Evolutionary conservation across 2,113 vertebrate genomes (phyloP).

Genomic region (Ptilonorhynchus violaceus): DNA sequence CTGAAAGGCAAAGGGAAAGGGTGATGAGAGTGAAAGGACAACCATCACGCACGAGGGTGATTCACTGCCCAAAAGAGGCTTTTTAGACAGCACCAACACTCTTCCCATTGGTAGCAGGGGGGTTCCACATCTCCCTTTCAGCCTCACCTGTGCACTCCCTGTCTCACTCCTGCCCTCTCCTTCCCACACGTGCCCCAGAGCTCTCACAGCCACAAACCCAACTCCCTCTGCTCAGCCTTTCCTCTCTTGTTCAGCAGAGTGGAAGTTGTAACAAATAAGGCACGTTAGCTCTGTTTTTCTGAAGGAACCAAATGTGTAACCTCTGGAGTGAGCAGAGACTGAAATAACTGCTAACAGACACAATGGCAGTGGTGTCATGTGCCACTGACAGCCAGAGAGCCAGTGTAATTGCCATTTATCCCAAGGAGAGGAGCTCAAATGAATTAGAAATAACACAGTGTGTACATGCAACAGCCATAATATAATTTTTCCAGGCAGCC

Average conservation of each 20-base stretch:
- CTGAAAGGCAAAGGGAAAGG: not conserved
- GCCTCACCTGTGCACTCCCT: not conserved
- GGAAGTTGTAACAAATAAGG: not conserved
- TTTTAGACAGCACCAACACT: not conserved
- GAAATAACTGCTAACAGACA: not conserved
- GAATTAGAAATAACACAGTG: not conserved
- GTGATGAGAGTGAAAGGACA: not conserved
- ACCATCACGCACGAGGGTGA: accelerated
- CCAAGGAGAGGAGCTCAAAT: not conserved
- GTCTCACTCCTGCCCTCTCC: not conserved
- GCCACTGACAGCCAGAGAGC: not conserved
- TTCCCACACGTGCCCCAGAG: not conserved
- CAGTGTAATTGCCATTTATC: not conserved
- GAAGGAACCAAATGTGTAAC: not conserved
- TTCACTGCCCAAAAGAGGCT: not conserved
- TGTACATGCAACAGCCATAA: not conserved
- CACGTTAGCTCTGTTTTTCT: not conserved
- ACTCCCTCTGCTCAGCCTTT: not conserved
- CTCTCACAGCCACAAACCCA: not conserved
- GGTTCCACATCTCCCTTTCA: not conserved
- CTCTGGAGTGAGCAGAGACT: not conserved
- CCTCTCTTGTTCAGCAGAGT: not conserved
- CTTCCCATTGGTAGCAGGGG: not conserved
- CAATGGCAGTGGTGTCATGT: not conserved
- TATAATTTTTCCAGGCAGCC: not conserved